Percentiles rank a stretch among this genome's conserved stretches.
These are phyloP conservation scores for Enteromius unitaeniatus DNA, from an alignment of 2,797 vertebrate genomes.

Conservation along the genomic window DNA sequence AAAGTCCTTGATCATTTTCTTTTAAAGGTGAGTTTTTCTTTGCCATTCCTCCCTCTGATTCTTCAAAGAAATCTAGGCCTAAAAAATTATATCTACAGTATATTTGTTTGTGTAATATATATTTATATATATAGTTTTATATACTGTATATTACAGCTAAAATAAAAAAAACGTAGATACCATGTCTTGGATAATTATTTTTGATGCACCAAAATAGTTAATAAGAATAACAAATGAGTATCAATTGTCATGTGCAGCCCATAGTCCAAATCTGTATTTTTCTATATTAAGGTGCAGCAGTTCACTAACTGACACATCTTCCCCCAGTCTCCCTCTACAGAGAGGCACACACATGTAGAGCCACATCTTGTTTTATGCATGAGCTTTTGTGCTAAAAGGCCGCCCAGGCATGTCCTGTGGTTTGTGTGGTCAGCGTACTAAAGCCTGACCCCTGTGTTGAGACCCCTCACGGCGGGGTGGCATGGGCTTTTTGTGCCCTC, in stretches of 20 bases:
- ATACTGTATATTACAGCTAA: background rate
- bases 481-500: conserved; percentile 10
- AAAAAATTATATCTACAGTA: background rate
- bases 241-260: background rate
- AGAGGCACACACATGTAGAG: background rate
- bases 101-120: background rate
- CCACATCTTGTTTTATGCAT: conserved; percentile 41
- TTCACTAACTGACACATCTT: background rate
- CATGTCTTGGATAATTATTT: background rate
- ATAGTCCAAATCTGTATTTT: background rate
- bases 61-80: conserved; percentile 25
- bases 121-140: background rate
- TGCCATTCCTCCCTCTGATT: background rate
- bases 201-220: background rate
- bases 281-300: background rate
- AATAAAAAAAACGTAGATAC: background rate
- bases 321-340: background rate
- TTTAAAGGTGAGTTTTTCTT: background rate
- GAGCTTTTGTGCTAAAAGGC: conserved; percentile 33
- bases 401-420: conserved; percentile 14
- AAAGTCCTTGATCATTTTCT: conserved; percentile 31
- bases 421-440: conserved; percentile 29
- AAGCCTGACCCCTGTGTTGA: conserved; percentile 34
- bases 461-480: conserved; percentile 1
- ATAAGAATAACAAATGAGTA: background rate